These are phyloP conservation scores for Oreocharis arfaki DNA, from an alignment of 2,113 vertebrate genomes.

Conservation along the genomic window DNA sequence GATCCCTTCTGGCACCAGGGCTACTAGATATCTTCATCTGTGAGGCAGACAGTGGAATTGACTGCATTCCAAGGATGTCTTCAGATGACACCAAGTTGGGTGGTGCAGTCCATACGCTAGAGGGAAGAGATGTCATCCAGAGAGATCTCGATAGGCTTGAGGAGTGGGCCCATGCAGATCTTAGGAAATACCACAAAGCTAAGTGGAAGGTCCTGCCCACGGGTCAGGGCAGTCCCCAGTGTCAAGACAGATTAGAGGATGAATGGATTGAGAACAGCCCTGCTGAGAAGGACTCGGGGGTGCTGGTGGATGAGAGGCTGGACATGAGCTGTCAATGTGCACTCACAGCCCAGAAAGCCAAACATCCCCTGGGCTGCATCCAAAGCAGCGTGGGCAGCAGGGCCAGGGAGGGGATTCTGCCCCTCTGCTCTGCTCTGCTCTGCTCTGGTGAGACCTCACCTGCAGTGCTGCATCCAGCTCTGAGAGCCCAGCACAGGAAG, in stretches of 20 bases:
- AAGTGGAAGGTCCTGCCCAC: background rate
- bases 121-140: background rate
- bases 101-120: background rate
- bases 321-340: background rate
- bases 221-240: background rate
- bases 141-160: background rate
- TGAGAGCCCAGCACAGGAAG: background rate
- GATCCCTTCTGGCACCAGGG: background rate
- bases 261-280: background rate
- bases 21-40: background rate
- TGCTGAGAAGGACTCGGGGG: fast-evolving
- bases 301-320: background rate
- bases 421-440: background rate
- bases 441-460: background rate
- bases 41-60: background rate
- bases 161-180: background rate
- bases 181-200: background rate
- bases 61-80: background rate
- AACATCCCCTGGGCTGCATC: fast-evolving
- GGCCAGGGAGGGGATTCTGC: background rate
- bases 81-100: background rate
- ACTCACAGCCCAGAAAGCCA: background rate
- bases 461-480: background rate
- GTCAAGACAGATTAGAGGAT: background rate
- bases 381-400: background rate